phyloP scores from a whole-genome alignment of 2,888 invertebrate genomes.

The Hesperia comma region DNA sequence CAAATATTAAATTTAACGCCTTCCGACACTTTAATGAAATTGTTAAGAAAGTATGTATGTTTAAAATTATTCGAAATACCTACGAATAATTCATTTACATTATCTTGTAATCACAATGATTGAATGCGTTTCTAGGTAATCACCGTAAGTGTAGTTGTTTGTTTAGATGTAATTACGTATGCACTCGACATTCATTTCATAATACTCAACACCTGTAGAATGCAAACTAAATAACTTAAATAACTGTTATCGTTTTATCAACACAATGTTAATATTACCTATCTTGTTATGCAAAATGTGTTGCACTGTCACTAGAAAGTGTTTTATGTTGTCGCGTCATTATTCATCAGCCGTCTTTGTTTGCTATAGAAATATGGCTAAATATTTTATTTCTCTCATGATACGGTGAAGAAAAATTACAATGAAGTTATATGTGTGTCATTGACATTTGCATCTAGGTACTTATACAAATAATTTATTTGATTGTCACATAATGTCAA shows the following conservation, averaged over 20 bases:
- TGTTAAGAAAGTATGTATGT: too few species aligned
- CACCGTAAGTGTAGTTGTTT: not conserved
- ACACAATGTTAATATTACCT: not conserved
- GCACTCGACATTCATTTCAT: conserved; percentile 6
- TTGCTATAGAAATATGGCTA: not conserved
- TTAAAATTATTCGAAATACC: too few species aligned
- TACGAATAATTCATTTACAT: not conserved
- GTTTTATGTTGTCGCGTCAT: not conserved
- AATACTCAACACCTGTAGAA: conserved; percentile 5
- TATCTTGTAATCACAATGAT: not conserved
- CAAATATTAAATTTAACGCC: too few species aligned
- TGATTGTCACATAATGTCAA: too few species aligned
- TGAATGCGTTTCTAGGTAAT: conserved; percentile 5
- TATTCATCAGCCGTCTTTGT: not conserved
- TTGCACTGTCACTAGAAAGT: conserved; percentile 8
- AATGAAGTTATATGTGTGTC: not conserved
- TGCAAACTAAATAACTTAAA: not conserved
- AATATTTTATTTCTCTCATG: not conserved
- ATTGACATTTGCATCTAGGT: not conserved
- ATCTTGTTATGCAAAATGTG: conserved; percentile 2
- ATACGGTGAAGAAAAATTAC: too few species aligned
- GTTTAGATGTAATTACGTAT: conserved; percentile 1
- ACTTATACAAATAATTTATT: too few species aligned
- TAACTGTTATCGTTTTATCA: conserved; percentile 4
- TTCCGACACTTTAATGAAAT: too few species aligned